phyloP scores from a whole-genome alignment of 2,797 vertebrate species.

The Pteronotus mesoamericanus region DNA sequence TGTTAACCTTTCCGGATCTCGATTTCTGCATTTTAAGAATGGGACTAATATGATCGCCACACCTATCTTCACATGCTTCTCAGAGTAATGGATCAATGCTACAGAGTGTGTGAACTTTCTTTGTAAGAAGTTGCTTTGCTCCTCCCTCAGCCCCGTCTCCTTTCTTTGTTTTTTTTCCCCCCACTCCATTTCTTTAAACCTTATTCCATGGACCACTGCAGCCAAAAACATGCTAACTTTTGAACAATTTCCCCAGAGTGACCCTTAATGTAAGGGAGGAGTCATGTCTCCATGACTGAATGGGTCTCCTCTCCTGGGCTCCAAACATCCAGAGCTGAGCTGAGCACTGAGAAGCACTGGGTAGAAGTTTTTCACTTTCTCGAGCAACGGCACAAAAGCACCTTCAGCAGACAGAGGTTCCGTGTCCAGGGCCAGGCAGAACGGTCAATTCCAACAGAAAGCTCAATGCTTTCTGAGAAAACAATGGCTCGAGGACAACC shows the following conservation, averaged over 20 bases:
- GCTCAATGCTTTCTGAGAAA: background rate
- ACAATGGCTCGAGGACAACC: background rate
- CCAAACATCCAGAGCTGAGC: background rate
- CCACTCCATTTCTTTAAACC: background rate
- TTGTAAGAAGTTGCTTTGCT: background rate
- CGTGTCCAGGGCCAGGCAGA: background rate
- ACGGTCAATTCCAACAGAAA: background rate
- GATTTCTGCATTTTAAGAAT: background rate
- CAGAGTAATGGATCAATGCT: background rate
- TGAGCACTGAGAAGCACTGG: background rate
- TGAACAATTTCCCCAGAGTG: background rate
- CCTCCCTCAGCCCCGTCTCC: background rate
- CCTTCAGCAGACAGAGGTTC: background rate
- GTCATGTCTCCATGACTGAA: background rate
- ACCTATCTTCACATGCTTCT: background rate
- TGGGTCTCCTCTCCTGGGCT: background rate
- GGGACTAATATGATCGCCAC: background rate
- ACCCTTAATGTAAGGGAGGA: background rate
- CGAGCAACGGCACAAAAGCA: background rate
- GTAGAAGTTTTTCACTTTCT: background rate
- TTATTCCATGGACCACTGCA: background rate
- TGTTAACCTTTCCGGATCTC: background rate
- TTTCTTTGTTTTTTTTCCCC: background rate
- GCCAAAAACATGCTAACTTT: background rate
- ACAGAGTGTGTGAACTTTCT: background rate